Evolutionary conservation across 2,888 invertebrate species (phyloP).

Genomic region (Amaurobius ferox): DNA sequence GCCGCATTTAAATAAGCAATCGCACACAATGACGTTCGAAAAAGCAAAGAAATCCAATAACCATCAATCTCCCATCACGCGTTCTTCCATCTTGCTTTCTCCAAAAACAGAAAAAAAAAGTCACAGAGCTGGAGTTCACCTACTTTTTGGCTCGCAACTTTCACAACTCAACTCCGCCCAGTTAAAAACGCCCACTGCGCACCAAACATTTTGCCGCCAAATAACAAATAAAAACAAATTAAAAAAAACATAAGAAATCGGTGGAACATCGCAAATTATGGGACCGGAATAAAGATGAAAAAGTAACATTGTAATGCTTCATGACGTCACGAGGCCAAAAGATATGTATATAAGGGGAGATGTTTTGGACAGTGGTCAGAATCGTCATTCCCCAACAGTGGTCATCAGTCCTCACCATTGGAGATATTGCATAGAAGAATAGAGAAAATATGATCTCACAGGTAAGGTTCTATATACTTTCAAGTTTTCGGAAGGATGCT

Average conservation of each 20-base stretch:
- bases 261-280: neutral
- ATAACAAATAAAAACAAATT: too few relatives aligned
- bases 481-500: too few relatives aligned
- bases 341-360: neutral
- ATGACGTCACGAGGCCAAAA: slow-evolving; percentile 1
- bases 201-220: too few relatives aligned
- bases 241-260: neutral
- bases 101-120: slow-evolving; percentile 2
- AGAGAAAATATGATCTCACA: neutral
- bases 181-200: neutral
- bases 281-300: neutral
- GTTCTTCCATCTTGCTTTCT: neutral
- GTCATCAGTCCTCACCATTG: neutral
- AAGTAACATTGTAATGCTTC: neutral
- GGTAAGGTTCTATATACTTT: too few relatives aligned
- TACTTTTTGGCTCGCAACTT: neutral
- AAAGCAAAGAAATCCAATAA: neutral
- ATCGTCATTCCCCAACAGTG: neutral
- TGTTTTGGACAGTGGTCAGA: neutral
- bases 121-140: neutral
- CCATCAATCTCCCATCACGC: neutral
- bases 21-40: too few relatives aligned
- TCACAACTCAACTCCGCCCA: slow-evolving; percentile 1
- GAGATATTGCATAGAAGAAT: neutral
- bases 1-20: too few relatives aligned